phyloP scores from a whole-genome alignment of 2,888 invertebrate species.

The Nomada fucata region DNA sequence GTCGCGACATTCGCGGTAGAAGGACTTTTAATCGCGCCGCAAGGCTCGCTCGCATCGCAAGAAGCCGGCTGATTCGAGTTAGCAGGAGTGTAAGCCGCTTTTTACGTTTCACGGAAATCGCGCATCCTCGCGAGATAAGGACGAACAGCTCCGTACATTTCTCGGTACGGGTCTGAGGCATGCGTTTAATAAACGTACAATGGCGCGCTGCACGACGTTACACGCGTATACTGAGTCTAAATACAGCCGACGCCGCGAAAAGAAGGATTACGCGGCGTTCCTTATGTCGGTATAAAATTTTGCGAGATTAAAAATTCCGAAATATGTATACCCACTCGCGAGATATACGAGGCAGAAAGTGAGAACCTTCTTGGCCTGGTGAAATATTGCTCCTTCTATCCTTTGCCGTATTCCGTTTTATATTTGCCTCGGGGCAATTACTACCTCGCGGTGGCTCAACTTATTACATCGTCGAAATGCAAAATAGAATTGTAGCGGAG shows the following conservation, averaged over 20 bases:
- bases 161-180: slow-evolving; percentile 11
- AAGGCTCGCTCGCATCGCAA: slow-evolving; percentile 11
- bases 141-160: slow-evolving; percentile 57
- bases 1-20: neutral
- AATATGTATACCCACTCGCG: slow-evolving; percentile 65
- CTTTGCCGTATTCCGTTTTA: neutral
- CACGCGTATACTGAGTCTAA: slow-evolving; percentile 49
- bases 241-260: slow-evolving; percentile 31
- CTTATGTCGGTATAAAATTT: slow-evolving; percentile 73
- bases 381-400: slow-evolving; percentile 27
- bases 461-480: slow-evolving; percentile 38
- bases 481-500: neutral
- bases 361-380: slow-evolving; percentile 15
- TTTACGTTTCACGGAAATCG: slow-evolving; percentile 57
- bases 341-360: slow-evolving; percentile 54
- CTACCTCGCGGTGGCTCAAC: slow-evolving; percentile 25
- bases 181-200: slow-evolving; percentile 73
- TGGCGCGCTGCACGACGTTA: slow-evolving; percentile 45
- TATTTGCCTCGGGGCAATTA: slow-evolving; percentile 44
- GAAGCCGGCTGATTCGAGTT: slow-evolving; percentile 4
- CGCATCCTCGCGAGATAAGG: slow-evolving; percentile 46
- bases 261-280: slow-evolving; percentile 47
- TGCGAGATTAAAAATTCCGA: slow-evolving; percentile 80
- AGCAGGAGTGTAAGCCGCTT: slow-evolving; percentile 37
- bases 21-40: neutral